Evolutionary conservation across 2,113 vertebrate genomes (phyloP), one percentile per base, ranked within the genome.

Genomic region (Hyaena hyaena): DNA sequence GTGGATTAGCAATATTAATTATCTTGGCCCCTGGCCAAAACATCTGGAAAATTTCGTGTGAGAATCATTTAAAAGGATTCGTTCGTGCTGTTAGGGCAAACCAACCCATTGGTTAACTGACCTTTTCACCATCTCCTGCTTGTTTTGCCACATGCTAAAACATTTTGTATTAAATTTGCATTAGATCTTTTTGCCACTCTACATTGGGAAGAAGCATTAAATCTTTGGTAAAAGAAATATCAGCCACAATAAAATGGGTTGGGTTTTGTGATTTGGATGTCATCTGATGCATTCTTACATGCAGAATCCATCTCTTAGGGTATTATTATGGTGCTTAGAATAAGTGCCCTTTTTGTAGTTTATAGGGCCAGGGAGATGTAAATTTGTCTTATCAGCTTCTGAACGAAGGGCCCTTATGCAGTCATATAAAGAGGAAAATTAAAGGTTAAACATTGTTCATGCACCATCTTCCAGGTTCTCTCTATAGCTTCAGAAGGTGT

Each of bases 31-130:
- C 8, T 65, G 35, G 48, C 61, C 95, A 97, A 95, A 93, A 74
- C 80, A 94, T 85, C 31, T 91, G 81, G 91, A 81, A 95, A 93
- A 94, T 92, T 93, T 71, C 79, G 66, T 45, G 23, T 91, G 61
- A 96, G 96, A 92, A 87, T 93, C 48, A 73, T 71, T 95, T 88
- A 81, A 88, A 95, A 96, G 88, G 63, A 95, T 71, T 97, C 3
- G 0, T 63, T 94, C 63, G 86, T 83, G 73, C 26, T 69, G 71
- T 43, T 10, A 33, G 39, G 68, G 83, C 33, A 53, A 53, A 90
- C n/a, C 50, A 88, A 76, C 11, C 7, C 71, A 21, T 48, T 61
- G 82, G 76, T 79, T 79, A 88, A 63, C 28, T 85, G 85, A 97
- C 53, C 71, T 95, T 93, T 92, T 48, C 66, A 58, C 31, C 35